These are phyloP conservation scores for Clarias macrocephalus DNA, from an alignment of 2,113 vertebrate species.

Conservation along the genomic window DNA sequence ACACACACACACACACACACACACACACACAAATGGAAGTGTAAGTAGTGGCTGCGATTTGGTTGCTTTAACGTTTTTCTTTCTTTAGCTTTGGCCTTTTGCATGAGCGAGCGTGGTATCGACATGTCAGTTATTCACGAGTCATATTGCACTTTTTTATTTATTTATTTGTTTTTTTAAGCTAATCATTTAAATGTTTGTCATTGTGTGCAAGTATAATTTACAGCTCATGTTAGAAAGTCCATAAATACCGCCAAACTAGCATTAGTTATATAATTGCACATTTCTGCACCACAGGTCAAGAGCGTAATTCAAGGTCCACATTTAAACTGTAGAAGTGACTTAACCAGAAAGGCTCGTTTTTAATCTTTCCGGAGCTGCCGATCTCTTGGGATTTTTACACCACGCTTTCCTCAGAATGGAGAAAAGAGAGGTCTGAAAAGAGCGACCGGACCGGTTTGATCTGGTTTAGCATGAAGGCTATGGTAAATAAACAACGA, in stretches of 20 bases:
- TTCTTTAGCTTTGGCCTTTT: background rate
- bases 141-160: background rate
- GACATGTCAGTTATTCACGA: no score
- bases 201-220: no score
- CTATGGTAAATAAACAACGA: background rate
- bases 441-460: background rate
- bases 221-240: no score
- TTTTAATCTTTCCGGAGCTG: background rate
- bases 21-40: conserved; percentile 7
- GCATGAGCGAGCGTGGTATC: background rate
- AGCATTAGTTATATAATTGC: no score
- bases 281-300: no score
- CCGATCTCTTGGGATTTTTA: background rate
- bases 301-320: background rate
- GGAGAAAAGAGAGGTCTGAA: background rate
- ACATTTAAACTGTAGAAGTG: background rate
- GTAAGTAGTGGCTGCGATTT: background rate
- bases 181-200: background rate
- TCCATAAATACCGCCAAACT: no score
- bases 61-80: background rate
- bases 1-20: no score
- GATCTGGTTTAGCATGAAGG: background rate
- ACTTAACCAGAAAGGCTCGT: background rate
- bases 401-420: background rate
- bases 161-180: background rate